Evolutionary conservation across 2,113 vertebrate species (phyloP), one percentile per base, ranked within the genome.

Genomic region (Malurus elegans): DNA sequence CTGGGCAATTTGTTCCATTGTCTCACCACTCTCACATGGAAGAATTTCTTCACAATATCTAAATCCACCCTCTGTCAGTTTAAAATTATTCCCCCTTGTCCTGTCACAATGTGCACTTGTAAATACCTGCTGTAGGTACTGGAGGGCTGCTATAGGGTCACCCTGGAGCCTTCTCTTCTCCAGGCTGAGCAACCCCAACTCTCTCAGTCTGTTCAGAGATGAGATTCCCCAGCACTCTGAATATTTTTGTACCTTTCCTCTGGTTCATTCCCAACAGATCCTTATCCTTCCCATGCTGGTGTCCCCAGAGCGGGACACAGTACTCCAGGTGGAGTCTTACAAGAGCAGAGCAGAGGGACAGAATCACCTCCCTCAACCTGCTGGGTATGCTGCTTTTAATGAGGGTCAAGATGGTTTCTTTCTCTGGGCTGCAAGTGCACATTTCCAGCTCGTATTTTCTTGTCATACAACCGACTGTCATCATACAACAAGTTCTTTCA

Each of bases 221-320:
- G 29, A 47, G 14, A 9, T 23, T 40, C 15, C 48, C 14, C 19
- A 51, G 7, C 8, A 13, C 16, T 21, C 24, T 29, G 50, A 15
- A 16, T 17, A 7, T 12, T 64, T 65, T 51, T 53, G 51, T 26
- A 11, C 6, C 3, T 71, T 50, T 57, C 8, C 8, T 51, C 32
- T 79, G 44, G 58, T 58, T 48, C 40, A 29, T n/a, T n/a, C n/a
- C n/a, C n/a, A n/a, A n/a, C 3, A 58, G 32, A n/a, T 58, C 28
- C 16, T 15, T 8, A 9, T 38, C 16, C 16, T 65, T 51, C 36
- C 24, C 51, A 2, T 38, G 19, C 12, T 72, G 51, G 32, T 14
- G 4, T 0, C 8, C 21, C 32, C 16, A 74, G 32, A n/a, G 5
- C 32, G 5, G 7, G 23, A 44, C 9, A 9, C 5, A 29, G 3